Base-by-base conservation (phyloP, 2,888 invertebrate species). In the Volucella inanis region DNA sequence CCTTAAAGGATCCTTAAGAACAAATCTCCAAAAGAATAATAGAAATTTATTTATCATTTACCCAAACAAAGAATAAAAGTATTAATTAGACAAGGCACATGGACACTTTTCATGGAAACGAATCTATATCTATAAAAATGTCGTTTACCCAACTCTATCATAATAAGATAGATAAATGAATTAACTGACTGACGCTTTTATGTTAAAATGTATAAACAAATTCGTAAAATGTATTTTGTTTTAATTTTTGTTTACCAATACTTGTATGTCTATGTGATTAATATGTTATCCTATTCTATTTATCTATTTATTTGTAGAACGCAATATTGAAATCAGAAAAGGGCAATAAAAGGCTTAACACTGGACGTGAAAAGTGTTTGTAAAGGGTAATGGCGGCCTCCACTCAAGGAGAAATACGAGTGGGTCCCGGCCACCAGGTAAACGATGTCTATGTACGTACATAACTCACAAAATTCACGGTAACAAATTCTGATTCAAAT, bases 361-460 rank as follows among this genome's bases (percentile, higher is more conserved):
- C 91, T 91, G 91, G 91, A 91, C 91, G 90, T 89, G 90, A 91
- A 91, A 89, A 90, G 91, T 91, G 91, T 91, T 90, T 90, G 91
- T 91, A 91, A 91, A 92, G 92, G 92, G 92, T 92, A 91, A 92
- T 92, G 92, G 92, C 92, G 94, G 94, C 95, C 92, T 94, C 95
- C 92, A 94, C 95, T 93, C 95, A 95, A 93, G 95, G 95, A 93
- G 95, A 95, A 93, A 95, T 95, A 93, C 94, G 95, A 94, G 95
- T 95, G 94, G 95, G 95, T 94, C 94, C 95, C 92, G 94, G 94
- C 92, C 95, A 95, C 94, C 95, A 95, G 94, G 95, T 95, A 93
- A 94, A 93, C 93, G 94, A 94, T 92, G 93, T 94, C 93, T 94
- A 94, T 93, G 94, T 94, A 94, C 93, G 94, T 94, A 94, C 93